Base-by-base conservation (phyloP, 2,888 invertebrate species). In the Fragum whitleyi region DNA sequence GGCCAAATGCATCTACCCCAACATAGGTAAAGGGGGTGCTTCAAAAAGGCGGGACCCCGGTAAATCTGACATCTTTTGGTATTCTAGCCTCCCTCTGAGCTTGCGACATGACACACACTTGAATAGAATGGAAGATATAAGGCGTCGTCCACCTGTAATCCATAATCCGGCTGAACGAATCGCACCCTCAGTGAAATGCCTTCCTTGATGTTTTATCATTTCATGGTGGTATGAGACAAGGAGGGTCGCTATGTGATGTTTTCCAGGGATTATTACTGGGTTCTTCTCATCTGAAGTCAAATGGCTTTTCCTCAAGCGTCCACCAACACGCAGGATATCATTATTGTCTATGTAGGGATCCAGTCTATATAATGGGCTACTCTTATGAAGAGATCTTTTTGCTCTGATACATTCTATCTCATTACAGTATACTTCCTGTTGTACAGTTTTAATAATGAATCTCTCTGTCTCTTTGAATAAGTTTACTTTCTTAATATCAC, bases 31-130 rank as follows among this genome's bases (percentile, higher is more conserved):
- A 87, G 85, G 81, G 14, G 83, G 83, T 21, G 76, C 51, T 57
- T 79, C 53, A 0, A 39, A 47, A 14, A 86, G 23, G 7, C 86
- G 62, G 29, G 79, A 75, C 0, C 53, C n/a, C 11, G 86, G 86
- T 47, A 86, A 42, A 55, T 85, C 82, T 42, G 84, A 71, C 84
- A 86, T 86, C 21, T 77, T 79, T 42, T 74, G 77, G 39, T n/a
- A 14, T 32, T 77, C 28, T 16, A 69, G 23, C 19, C 59, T 68
- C n/a, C 74, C 68, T 29, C 79, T 36, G 5, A 74, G 42, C 29
- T 62, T 81, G 16, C 67, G 39, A 28, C 84, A 85, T 6, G 19
- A 61, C 16, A 81, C 71, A 71, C 84, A 81, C 19, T 74, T 74
- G 61, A 55, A 47, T 26, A 85, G 70, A 9, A 76, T 6, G n/a